Conservation (phyloP, 2,113 vertebrate species). For the Pseudorhombus dupliciocellatus region DNA sequence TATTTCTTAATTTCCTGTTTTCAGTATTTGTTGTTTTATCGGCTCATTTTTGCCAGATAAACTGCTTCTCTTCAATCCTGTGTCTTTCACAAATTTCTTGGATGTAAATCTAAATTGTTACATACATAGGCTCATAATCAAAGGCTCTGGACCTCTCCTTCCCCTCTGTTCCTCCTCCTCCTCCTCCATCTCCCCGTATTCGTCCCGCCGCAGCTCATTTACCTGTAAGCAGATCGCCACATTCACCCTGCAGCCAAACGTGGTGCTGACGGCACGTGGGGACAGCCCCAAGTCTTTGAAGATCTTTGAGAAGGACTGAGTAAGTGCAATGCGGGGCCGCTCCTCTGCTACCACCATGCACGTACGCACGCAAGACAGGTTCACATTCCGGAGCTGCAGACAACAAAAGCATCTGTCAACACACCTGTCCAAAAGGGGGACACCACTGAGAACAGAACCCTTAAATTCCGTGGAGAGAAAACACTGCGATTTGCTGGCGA, state of each 20-base stretch:
- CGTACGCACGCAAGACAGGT: constrained; percentile 93
- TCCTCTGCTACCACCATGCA: constrained; percentile 99
- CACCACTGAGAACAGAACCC: too few relatives aligned
- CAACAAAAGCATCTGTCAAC: background rate
- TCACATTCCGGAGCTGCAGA: constrained; percentile 88
- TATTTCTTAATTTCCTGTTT: too few relatives aligned
- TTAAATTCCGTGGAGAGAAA: too few relatives aligned
- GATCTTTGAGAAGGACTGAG: constrained; percentile 96
- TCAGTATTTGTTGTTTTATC: background rate
- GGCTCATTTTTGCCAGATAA: background rate
- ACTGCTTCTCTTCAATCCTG: background rate
- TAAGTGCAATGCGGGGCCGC: constrained; percentile 88
- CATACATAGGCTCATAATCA: background rate
- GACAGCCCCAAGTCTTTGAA: constrained; percentile 97
- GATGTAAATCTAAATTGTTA: background rate
- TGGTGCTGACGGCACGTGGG: constrained; percentile 93
- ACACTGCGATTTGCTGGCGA: background rate
- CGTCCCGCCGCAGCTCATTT: constrained; percentile 49
- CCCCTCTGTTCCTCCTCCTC: background rate
- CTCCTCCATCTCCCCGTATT: too few relatives aligned
- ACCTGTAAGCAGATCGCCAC: constrained; percentile 97
- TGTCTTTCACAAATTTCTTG: background rate
- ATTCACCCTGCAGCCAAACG: constrained; percentile 96
- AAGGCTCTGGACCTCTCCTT: background rate
- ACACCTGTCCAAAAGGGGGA: too few relatives aligned